Percentiles rank a stretch among this genome's conserved stretches.
Conservation (phyloP, 2,888 invertebrate genomes). For the Ligdia adustata region DNA sequence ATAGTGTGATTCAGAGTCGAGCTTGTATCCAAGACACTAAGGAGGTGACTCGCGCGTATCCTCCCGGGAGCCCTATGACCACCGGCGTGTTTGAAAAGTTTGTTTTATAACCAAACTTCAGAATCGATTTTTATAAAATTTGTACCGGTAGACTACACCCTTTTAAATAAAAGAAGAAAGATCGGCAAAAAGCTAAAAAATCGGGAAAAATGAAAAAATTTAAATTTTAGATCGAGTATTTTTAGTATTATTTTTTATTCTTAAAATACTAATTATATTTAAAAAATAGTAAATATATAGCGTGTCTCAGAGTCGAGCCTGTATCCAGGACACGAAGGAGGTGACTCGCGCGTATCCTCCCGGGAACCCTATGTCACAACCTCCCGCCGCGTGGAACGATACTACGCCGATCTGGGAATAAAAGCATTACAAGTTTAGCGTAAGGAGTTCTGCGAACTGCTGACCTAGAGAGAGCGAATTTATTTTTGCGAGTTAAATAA, state of each 20-base stretch:
- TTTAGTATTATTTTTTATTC: too few relatives aligned
- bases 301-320: conserved; percentile 9
- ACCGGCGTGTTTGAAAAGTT: too few relatives aligned
- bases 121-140: too few relatives aligned
- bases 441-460: neutral
- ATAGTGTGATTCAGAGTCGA: conserved; percentile 1
- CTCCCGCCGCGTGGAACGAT: conserved; percentile 48
- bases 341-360: conserved; percentile 50
- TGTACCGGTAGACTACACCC: too few relatives aligned
- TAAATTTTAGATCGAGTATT: too few relatives aligned
- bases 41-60: conserved; percentile 49
- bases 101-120: too few relatives aligned
- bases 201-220: too few relatives aligned
- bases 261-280: too few relatives aligned
- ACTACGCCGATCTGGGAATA: conserved; percentile 50
- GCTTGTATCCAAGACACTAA: conserved; percentile 39
- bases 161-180: too few relatives aligned
- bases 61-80: conserved; percentile 42
- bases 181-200: too few relatives aligned
- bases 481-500: too few relatives aligned
- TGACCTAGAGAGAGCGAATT: neutral
- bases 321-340: conserved; percentile 41
- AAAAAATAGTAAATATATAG: too few relatives aligned
- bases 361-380: conserved; percentile 45
- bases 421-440: neutral